Percentiles rank a stretch among this genome's conserved stretches.
Conservation (phyloP, 2,113 vertebrate species). For the Takifugu flavidus region DNA sequence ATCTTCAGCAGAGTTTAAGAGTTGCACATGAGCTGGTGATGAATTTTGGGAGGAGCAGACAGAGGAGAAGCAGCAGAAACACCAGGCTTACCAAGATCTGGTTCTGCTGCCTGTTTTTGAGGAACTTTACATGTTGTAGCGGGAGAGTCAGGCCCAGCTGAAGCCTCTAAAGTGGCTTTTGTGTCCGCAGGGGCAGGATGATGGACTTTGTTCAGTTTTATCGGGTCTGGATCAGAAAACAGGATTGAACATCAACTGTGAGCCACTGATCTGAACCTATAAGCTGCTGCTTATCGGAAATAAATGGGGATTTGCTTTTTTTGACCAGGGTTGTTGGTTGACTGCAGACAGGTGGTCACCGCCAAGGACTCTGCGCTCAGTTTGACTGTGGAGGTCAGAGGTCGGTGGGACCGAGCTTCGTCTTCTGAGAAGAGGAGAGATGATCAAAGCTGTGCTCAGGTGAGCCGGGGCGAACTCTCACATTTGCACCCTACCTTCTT, state of each 20-base stretch:
- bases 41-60: neutral
- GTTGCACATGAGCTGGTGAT: neutral
- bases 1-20: constrained; percentile 20
- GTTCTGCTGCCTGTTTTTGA: neutral
- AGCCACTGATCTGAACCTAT: too few relatives aligned
- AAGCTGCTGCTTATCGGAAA: too few relatives aligned
- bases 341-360: neutral
- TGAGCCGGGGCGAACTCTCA: too few relatives aligned
- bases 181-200: constrained; percentile 30
- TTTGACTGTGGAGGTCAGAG: constrained; percentile 29
- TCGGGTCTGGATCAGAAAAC: constrained; percentile 5
- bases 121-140: neutral
- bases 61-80: neutral
- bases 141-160: neutral
- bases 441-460: neutral
- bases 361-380: constrained; percentile 14
- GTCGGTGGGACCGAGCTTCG: constrained; percentile 16
- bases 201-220: constrained; percentile 21
- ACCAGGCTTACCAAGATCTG: neutral
- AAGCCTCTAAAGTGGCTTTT: constrained; percentile 21
- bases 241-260: neutral
- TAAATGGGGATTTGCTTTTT: too few relatives aligned
- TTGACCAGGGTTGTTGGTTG: too few relatives aligned
- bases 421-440: neutral
- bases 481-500: constrained; percentile 15